A percentile compares a stretch with the other conserved stretches of the same genome.
These are phyloP conservation scores for Crenuchus spilurus DNA, from an alignment of 2,797 vertebrate genomes.

Conservation along the genomic window DNA sequence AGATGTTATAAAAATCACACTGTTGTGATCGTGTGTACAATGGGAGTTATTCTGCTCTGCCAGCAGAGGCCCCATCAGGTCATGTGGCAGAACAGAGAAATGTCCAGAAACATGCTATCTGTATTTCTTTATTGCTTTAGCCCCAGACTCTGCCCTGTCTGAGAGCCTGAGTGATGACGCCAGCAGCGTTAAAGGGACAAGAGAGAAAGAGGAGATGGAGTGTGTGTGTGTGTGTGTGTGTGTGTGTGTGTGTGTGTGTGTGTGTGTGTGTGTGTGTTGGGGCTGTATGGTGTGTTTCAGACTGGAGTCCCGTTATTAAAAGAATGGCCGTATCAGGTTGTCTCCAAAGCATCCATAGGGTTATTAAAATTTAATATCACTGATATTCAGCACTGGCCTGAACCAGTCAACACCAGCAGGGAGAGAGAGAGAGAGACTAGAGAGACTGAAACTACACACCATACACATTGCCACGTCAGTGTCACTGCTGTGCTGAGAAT, in stretches of 20 bases:
- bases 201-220: no score
- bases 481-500: no score
- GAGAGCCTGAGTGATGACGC: neutral
- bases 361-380: slow-evolving; percentile 48
- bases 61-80: no score
- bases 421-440: slow-evolving; percentile 29
- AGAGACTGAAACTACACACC: no score
- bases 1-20: no score
- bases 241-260: neutral
- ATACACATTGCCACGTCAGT: no score
- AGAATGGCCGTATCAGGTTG: slow-evolving; percentile 45
- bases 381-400: slow-evolving; percentile 33
- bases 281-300: slow-evolving; percentile 18
- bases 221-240: no score
- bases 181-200: no score
- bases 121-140: neutral
- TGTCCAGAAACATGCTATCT: neutral
- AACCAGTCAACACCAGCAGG: slow-evolving; percentile 25
- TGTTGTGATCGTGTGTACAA: no score
- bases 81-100: no score
- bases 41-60: no score
- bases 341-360: slow-evolving; percentile 26
- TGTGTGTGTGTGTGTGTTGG: slow-evolving; percentile 5
- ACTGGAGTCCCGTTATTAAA: slow-evolving; percentile 40
- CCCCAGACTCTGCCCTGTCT: neutral